Base-by-base conservation (phyloP, 1,140 invertebrate genomes). In the Vollenhovia emeryi region DNA sequence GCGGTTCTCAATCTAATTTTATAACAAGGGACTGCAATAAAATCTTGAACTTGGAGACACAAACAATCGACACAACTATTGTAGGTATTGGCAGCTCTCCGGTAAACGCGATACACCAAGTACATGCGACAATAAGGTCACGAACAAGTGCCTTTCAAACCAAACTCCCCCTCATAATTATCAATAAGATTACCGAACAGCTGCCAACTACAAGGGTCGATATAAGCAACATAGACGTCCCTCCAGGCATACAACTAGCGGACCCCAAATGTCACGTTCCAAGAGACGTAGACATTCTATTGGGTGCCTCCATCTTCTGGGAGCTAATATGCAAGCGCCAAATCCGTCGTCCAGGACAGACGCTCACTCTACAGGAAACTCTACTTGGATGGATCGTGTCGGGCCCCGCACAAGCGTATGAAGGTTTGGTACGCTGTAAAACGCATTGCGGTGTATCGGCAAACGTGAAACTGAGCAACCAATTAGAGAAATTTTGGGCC, bases 151-250 rank as follows among this genome's bases (percentile, higher is more conserved):
- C 11, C 0, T 55, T 4, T 36, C 8, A 52, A 2, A 1, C 0
- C 1, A 9, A 6, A 4, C 9, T 21, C 3, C 9, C 30, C 0
- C 15, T 73, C 6, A 0, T 89, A 97, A 80, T 1, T 96, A 96
- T 18, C 95, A 93, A 95, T 95, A 96, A 87, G 96, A 97, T 30
- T 96, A 94, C 85, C 97, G 98, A 94, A 98, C 97, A 68, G 96
- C 97, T 98, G 89, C 55, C 69, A 95, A 95, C 40, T 88, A 0
- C 82, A 89, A n/a, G 62, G 11, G 1, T 80, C 15, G 4, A 82
- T 91, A 0, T 15, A 7, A 11, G 2, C 0, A 5, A 0, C 0
- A 6, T 55, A 1, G 7, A 55, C 1, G 30, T 84, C 3, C 80
- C 80, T 0, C 0, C 1, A 0, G 33, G 55, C 0, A 2, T 84